These are phyloP conservation scores for Pungitius pungitius DNA, from an alignment of 2,113 vertebrate species.

Conservation along the genomic window DNA sequence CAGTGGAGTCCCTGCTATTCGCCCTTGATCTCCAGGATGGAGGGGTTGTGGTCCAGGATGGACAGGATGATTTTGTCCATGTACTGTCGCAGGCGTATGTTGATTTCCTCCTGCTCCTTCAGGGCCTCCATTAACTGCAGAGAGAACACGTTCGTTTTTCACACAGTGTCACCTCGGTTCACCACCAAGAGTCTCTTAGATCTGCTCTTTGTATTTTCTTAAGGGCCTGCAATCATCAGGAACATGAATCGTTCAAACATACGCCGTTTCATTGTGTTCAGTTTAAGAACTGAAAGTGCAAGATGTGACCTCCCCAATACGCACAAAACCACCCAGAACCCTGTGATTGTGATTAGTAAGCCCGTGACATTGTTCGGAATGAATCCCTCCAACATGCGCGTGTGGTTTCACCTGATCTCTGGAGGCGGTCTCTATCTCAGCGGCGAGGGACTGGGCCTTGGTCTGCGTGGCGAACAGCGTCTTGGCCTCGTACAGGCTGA, in stretches of 20 bases:
- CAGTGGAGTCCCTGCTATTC: conserved; percentile 74
- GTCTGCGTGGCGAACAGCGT: conserved; percentile 95
- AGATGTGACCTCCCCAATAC: conserved; percentile 14
- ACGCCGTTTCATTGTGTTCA: neutral
- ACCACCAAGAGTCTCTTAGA: neutral
- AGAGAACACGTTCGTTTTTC: conserved; percentile 24
- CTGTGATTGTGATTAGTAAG: conserved; percentile 15
- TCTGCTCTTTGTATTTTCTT: too few relatives aligned
- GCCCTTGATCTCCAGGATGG: conserved; percentile 96
- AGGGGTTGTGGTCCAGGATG: conserved; percentile 97
- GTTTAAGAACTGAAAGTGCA: neutral
- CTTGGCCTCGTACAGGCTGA: conserved; percentile 96
- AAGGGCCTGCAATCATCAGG: too few relatives aligned
- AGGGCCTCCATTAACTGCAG: conserved; percentile 95
- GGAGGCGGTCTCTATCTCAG: conserved; percentile 95
- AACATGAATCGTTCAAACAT: too few relatives aligned
- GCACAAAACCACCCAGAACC: conserved; percentile 8
- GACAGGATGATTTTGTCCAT: conserved; percentile 99
- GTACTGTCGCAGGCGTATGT: conserved; percentile 92
- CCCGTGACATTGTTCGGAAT: neutral
- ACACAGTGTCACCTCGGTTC: neutral
- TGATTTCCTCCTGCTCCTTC: conserved; percentile 98
- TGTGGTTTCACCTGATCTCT: conserved; percentile 88
- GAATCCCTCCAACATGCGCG: neutral
- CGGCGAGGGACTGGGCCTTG: conserved; percentile 96